phyloP scores from a whole-genome alignment of 53 echinoderm and acorn worm genomes.

The Echinometra lucunter region DNA sequence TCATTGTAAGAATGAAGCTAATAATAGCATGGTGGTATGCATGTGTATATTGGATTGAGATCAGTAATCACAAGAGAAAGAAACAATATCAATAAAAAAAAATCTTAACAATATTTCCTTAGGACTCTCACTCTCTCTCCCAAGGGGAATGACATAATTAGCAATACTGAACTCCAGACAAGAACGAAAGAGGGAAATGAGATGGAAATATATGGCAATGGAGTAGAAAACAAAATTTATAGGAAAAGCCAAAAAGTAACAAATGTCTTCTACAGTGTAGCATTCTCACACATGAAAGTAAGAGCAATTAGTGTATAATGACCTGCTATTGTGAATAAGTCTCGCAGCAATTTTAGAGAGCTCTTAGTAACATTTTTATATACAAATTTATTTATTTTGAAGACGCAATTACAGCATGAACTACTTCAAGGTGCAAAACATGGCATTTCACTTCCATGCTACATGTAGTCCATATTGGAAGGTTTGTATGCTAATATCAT shows the following conservation, averaged over 20 bases:
- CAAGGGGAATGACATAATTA: constrained; percentile 9
- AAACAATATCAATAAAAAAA: neutral
- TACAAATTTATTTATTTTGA: no score
- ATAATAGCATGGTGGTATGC: neutral
- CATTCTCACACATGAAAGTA: neutral
- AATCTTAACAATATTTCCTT: neutral
- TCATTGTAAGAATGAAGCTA: neutral
- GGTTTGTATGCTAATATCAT: no score
- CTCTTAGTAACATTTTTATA: no score
- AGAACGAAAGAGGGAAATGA: neutral
- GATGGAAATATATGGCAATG: neutral
- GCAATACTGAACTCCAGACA: neutral
- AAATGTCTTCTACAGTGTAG: neutral
- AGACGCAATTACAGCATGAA: no score
- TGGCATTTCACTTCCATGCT: no score
- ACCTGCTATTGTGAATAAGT: neutral
- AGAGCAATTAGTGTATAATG: neutral
- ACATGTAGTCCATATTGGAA: no score
- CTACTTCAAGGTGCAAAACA: no score
- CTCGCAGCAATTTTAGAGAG: no score
- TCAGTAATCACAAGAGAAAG: neutral
- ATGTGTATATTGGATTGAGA: neutral
- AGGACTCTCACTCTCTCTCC: neutral
- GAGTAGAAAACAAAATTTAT: neutral
- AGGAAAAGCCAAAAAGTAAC: no score